phyloP scores from a whole-genome alignment of 2,113 vertebrate species.

The Mormyrus iriodes region DNA sequence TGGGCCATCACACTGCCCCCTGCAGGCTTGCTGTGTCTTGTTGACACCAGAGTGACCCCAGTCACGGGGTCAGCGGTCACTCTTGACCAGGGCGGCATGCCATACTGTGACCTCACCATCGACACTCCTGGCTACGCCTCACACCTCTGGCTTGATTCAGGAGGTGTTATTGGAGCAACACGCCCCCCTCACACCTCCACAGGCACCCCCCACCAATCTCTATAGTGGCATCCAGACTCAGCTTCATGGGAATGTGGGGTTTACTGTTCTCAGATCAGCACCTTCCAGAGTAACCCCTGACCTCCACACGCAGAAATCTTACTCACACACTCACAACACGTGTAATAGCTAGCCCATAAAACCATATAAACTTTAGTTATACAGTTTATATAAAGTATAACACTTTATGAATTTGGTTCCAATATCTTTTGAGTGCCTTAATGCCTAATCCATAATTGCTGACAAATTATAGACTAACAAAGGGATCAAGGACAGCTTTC shows the following conservation, averaged over 20 bases:
- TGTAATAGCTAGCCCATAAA: not conserved
- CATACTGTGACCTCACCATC: not conserved
- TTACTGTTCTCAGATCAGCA: constrained; percentile 5
- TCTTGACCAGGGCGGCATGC: not conserved
- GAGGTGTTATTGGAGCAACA: not conserved
- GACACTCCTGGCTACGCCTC: not conserved
- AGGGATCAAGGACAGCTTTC: not conserved
- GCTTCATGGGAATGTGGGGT: not conserved
- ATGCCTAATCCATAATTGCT: not conserved
- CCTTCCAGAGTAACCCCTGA: not conserved
- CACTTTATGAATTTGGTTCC: not conserved
- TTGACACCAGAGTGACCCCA: not conserved
- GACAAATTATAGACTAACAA: not conserved
- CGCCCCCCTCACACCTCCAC: constrained; percentile 14
- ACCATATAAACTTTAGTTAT: not conserved
- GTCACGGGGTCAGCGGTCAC: not conserved
- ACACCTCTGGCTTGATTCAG: not conserved
- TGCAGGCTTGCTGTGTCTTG: not conserved
- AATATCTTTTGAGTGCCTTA: not conserved
- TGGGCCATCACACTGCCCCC: not conserved
- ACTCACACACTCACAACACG: not conserved
- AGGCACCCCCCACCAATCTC: not conserved
- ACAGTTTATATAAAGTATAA: not conserved
- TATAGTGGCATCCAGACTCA: not conserved
- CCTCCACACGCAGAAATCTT: too few species aligned